A percentile compares a stretch with the other conserved stretches of the same genome.
Conservation (phyloP, 2,888 invertebrate species). For the Drepanosiphum platanoidis region DNA sequence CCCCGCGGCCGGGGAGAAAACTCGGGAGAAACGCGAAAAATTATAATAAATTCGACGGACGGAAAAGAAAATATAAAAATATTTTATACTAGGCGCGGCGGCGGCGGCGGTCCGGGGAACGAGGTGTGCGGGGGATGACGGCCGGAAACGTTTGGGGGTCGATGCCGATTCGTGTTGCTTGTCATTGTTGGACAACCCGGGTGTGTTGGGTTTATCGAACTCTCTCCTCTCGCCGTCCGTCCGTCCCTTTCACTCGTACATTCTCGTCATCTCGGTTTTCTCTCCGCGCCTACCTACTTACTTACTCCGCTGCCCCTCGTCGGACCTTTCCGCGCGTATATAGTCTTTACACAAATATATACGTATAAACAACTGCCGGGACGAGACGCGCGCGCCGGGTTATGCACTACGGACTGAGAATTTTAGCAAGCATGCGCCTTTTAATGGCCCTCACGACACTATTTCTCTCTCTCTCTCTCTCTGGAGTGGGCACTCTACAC, state of each 20-base stretch:
- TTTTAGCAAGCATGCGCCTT: conserved; percentile 52
- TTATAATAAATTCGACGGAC: not conserved
- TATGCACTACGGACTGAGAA: conserved; percentile 17
- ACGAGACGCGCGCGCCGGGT: not conserved
- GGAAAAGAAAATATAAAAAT: conserved; percentile 1
- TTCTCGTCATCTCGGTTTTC: conserved; percentile 10
- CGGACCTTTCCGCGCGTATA: not conserved
- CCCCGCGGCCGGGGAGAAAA: too few species aligned
- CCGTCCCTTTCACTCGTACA: not conserved
- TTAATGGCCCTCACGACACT: conserved; percentile 31
- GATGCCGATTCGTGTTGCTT: conserved; percentile 63
- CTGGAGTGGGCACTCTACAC: not conserved
- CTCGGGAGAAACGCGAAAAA: not conserved
- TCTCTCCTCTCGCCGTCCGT: not conserved
- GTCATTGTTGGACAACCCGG: conserved; percentile 64
- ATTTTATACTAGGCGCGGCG: not conserved
- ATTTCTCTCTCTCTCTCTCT: too few species aligned
- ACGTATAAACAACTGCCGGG: not conserved
- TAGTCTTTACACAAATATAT: not conserved
- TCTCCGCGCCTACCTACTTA: not conserved
- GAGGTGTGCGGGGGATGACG: not conserved
- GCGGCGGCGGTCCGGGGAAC: too few species aligned
- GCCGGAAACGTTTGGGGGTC: not conserved
- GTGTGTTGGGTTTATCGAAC: conserved; percentile 41
- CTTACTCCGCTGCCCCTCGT: not conserved